phyloP scores from a whole-genome alignment of 2,888 invertebrate genomes.

The Aphidoletes aphidimyza region DNA sequence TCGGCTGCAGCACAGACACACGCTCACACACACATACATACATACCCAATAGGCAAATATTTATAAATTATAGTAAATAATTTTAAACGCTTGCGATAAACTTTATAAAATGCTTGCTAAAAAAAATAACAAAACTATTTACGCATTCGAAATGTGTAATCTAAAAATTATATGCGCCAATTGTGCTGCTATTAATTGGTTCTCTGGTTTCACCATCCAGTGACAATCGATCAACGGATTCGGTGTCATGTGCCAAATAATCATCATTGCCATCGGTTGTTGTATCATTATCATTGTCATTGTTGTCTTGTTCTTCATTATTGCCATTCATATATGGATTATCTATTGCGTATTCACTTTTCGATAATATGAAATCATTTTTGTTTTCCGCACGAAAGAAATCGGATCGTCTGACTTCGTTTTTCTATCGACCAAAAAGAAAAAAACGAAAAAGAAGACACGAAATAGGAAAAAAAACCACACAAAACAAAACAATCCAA shows the following conservation, averaged over 20 bases:
- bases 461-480: neutral
- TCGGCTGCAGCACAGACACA: neutral
- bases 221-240: conserved; percentile 51
- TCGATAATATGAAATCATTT: neutral
- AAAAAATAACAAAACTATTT: neutral
- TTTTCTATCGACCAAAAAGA: neutral
- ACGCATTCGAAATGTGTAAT: neutral
- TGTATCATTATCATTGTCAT: neutral
- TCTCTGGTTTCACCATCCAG: conserved; percentile 24
- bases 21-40: no score
- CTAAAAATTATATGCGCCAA: neutral
- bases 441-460: neutral
- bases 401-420: conserved; percentile 22
- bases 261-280: conserved; percentile 19
- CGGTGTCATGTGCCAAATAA: neutral
- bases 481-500: neutral
- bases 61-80: no score
- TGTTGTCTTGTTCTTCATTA: neutral
- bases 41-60: no score
- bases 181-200: conserved; percentile 32
- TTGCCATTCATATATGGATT: neutral
- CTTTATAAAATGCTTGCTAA: neutral
- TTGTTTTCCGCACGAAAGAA: neutral
- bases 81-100: neutral
- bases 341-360: neutral